These are phyloP conservation scores for Montipora capitata DNA, from an alignment of 92 coral and sea anemone species.

Conservation along the genomic window DNA sequence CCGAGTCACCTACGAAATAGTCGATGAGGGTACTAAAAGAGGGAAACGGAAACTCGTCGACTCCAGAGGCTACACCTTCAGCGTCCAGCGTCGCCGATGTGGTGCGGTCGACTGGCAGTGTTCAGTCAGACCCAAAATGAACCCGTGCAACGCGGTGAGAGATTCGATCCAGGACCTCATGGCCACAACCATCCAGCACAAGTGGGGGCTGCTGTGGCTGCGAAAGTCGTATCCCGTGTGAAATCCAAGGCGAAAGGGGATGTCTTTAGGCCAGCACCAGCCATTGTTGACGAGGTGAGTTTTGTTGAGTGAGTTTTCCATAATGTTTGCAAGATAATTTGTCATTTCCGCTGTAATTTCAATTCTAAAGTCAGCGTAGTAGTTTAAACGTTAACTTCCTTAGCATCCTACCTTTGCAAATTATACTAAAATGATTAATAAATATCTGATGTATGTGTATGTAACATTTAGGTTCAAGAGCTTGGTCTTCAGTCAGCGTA, in stretches of 20 bases:
- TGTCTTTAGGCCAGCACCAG: conserved; percentile 30
- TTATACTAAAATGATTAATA: too few species aligned
- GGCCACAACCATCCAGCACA: background rate
- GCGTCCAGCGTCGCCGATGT: background rate
- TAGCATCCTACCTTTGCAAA: too few species aligned
- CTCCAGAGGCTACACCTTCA: background rate
- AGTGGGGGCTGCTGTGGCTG: too few species aligned
- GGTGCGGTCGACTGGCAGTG: conserved; percentile 21
- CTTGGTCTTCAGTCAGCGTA: too few species aligned
- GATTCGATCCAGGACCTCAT: conserved; percentile 10
- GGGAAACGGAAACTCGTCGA: background rate
- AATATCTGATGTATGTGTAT: too few species aligned
- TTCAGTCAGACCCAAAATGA: conserved; percentile 5
- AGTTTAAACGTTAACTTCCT: too few species aligned
- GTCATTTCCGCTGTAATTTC: too few species aligned
- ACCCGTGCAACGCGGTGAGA: conserved; percentile 7
- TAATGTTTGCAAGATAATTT: background rate
- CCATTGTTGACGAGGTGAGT: conserved; percentile 37
- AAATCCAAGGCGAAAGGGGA: conserved; percentile 14
- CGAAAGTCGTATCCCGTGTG: background rate
- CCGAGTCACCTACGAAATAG: conserved; percentile 8
- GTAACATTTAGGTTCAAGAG: too few species aligned
- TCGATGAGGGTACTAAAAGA: conserved; percentile 1
- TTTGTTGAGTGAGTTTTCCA: background rate
- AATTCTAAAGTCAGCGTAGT: too few species aligned